Percentiles rank a stretch among this genome's conserved stretches.
Evolutionary conservation across 1,140 invertebrate species (phyloP).

Genomic region (Drosophila kanapiae): DNA sequence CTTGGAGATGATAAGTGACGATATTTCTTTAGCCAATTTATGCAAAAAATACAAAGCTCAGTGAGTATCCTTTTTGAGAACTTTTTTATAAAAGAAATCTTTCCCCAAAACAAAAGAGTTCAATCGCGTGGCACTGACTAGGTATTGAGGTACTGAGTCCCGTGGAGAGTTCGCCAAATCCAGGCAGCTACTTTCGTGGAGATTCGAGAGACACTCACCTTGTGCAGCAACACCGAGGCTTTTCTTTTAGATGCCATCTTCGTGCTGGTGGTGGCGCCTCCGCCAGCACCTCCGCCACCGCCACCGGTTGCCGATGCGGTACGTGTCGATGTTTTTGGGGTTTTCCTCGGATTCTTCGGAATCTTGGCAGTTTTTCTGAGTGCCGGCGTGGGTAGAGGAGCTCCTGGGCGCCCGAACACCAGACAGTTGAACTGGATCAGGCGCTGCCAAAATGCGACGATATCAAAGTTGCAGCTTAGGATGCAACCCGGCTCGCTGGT

Average conservation of each 20-base stretch:
- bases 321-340: slow-evolving; percentile 85
- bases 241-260: slow-evolving; percentile 85
- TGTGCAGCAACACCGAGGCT: slow-evolving; percentile 85
- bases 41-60: no score
- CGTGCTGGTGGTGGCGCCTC: slow-evolving; percentile 82
- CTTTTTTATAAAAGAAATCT: background rate
- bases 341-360: slow-evolving; percentile 85
- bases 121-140: background rate
- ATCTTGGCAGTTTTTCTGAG: slow-evolving; percentile 83
- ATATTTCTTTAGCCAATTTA: no score
- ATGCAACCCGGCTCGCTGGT: slow-evolving; percentile 51
- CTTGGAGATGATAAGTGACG: background rate
- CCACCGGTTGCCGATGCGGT: slow-evolving; percentile 85
- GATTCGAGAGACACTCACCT: slow-evolving; percentile 64
- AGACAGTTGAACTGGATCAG: slow-evolving; percentile 64
- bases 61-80: no score
- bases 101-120: slow-evolving; percentile 38
- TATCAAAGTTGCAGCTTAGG: slow-evolving; percentile 66
- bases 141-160: background rate
- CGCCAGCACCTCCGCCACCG: slow-evolving; percentile 83
- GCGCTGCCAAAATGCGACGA: slow-evolving; percentile 75
- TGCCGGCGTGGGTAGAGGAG: slow-evolving; percentile 59
- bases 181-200: background rate
- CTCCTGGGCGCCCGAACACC: slow-evolving; percentile 61
- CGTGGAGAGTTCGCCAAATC: background rate